Conservation (phyloP, 2,888 invertebrate genomes). For the Tipula lateralis region DNA sequence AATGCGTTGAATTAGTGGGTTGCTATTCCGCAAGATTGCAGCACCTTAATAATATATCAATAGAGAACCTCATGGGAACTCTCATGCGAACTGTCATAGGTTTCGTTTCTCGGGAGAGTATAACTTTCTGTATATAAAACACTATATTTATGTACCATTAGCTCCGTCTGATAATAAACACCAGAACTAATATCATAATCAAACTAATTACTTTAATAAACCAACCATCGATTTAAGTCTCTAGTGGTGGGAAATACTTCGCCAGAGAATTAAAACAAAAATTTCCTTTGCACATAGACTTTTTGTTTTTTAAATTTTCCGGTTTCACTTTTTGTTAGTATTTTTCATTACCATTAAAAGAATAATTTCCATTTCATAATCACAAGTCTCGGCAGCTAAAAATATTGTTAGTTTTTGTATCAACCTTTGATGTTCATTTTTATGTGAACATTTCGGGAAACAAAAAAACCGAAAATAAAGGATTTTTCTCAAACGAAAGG, state of each 20-base stretch:
- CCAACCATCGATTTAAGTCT: neutral
- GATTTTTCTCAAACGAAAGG: neutral
- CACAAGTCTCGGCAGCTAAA: neutral
- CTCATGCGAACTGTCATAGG: too few relatives aligned
- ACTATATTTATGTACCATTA: too few relatives aligned
- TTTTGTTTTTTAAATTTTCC: neutral
- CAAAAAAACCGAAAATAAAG: slow-evolving; percentile 6
- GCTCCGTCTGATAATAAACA: neutral
- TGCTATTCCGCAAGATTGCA: too few relatives aligned
- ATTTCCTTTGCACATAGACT: neutral
- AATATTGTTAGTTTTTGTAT: neutral
- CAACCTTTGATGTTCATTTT: slow-evolving; percentile 19
- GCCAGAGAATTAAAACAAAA: neutral
- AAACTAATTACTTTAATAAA: neutral
- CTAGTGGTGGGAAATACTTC: neutral
- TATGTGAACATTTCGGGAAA: neutral
- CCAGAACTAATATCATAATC: neutral
- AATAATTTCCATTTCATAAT: neutral
- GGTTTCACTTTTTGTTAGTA: neutral
- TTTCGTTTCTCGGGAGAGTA: too few relatives aligned
- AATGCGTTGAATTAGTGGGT: too few relatives aligned
- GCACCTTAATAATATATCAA: too few relatives aligned
- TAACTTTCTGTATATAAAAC: too few relatives aligned
- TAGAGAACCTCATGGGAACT: too few relatives aligned
- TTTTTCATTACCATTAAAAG: slow-evolving; percentile 7